Conservation (phyloP, 2,888 invertebrate genomes). For the Arge pagana region DNA sequence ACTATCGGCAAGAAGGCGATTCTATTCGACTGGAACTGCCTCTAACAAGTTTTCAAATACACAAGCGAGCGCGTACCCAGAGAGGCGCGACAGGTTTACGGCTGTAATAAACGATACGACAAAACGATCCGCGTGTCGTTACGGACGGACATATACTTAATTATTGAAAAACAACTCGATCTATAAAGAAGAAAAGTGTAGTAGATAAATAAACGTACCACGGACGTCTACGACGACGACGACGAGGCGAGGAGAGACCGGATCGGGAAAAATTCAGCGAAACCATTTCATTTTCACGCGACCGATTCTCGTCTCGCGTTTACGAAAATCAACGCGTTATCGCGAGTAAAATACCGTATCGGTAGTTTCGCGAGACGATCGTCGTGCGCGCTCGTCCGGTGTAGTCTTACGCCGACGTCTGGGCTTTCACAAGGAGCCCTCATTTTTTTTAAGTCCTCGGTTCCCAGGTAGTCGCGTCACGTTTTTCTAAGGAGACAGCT, state of each 20-base stretch:
- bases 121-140: slow-evolving; percentile 13
- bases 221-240: slow-evolving; percentile 14
- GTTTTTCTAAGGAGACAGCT: slow-evolving; percentile 35
- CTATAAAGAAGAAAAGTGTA: too few relatives aligned
- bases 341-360: too few relatives aligned
- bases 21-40: slow-evolving; percentile 11
- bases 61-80: too few relatives aligned
- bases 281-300: background rate
- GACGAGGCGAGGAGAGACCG: background rate
- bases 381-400: too few relatives aligned
- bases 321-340: too few relatives aligned
- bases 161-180: slow-evolving; percentile 3
- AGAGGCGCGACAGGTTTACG: slow-evolving; percentile 17
- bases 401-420: slow-evolving; percentile 11
- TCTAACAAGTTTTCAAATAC: slow-evolving; percentile 13
- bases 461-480: slow-evolving; percentile 27
- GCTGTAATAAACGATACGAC: slow-evolving; percentile 1
- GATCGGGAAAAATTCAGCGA: background rate
- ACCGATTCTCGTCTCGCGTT: too few relatives aligned
- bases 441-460: slow-evolving; percentile 40
- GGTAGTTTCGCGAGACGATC: too few relatives aligned
- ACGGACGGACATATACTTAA: background rate
- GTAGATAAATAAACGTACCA: too few relatives aligned
- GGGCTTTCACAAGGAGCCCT: slow-evolving; percentile 41
- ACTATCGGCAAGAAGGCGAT: slow-evolving; percentile 11